Evolutionary conservation across 2,888 invertebrate genomes (phyloP).

Genomic region (Rambutsinella grinnellia): DNA sequence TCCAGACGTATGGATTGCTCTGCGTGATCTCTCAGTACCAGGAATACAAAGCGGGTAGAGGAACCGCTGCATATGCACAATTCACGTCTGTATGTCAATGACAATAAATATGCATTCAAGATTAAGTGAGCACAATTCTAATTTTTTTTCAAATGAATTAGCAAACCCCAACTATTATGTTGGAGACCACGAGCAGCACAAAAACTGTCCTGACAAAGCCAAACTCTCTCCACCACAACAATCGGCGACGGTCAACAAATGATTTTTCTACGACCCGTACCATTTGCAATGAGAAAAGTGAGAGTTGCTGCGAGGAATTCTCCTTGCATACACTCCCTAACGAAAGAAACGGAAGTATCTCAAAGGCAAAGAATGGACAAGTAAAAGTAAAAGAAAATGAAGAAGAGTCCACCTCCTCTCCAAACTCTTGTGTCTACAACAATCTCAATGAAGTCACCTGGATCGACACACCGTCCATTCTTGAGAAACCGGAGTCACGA

Average conservation of each 20-base stretch:
- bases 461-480: neutral
- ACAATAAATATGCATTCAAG: neutral
- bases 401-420: neutral
- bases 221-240: conserved; percentile 4
- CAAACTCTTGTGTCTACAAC: conserved; percentile 2
- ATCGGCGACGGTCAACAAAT: conserved; percentile 28
- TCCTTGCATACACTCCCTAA: conserved; percentile 13
- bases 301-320: conserved; percentile 45
- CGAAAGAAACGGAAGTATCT: conserved; percentile 17
- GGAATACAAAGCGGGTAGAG: conserved; percentile 81
- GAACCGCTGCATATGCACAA: conserved; percentile 78
- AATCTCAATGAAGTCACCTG: conserved; percentile 10
- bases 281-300: conserved; percentile 31
- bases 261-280: conserved; percentile 19
- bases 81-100: conserved; percentile 72
- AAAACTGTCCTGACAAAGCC: conserved; percentile 47
- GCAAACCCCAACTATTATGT: conserved; percentile 44
- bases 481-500: conserved; percentile 1
- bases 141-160: conserved; percentile 3
- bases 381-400: conserved; percentile 4
- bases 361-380: conserved; percentile 33
- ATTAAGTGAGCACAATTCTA: neutral
- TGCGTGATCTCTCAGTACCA: conserved; percentile 91
- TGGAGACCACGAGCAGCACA: conserved; percentile 38
- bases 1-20: conserved; percentile 85